Base-by-base conservation (phyloP, 2,113 vertebrate species). In the Perca schrenkii region DNA sequence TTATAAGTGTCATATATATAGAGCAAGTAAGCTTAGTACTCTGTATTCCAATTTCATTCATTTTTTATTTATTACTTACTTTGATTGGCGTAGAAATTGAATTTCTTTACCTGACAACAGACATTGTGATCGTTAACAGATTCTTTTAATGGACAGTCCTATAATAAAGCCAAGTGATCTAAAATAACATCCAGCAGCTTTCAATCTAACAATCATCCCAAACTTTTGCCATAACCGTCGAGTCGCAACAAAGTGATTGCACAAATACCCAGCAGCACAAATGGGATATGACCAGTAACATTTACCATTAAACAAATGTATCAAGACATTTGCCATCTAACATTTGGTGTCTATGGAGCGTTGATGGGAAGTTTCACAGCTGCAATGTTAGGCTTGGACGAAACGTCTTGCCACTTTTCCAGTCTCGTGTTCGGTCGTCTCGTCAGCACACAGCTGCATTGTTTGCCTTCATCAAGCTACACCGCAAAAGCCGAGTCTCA, bases 391-490 rank as follows among this genome's bases (percentile, higher is more conserved):
- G n/a, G 19, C 77, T 61, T 11, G 19, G 34, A 58, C 19, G 16
- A 72, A 65, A 64, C 25, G 2, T 69, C 25, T 67, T 54, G 21
- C 56, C 73, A 86, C 74, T 82, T 84, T 68, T 85, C 53, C 77
- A 17, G 13, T 49, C 61, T 75, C 64, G 56, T 15, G 56, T 77
- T 63, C 58, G 49, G 0, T 84, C 80, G 77, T 65, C 80, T 87
- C 34, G 64, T 80, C 87, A 77, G 61, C 74, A 71, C 71, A 91
- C 79, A 92, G 91, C 67, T 68, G 89, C 83, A 84, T 90, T 92
- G 90, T 94, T 94, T 90, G 77, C 73, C 87, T 89, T 91, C 87
- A 84, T 92, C 85, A 88, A 84, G 77, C 88, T 57, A 43, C 58
- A 74, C 90, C 91, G 21, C 94, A 90, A 90, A 89, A 86, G 84